These are phyloP conservation scores for Tragelaphus scriptus DNA, from an alignment of 2,113 vertebrate species.

Conservation along the genomic window DNA sequence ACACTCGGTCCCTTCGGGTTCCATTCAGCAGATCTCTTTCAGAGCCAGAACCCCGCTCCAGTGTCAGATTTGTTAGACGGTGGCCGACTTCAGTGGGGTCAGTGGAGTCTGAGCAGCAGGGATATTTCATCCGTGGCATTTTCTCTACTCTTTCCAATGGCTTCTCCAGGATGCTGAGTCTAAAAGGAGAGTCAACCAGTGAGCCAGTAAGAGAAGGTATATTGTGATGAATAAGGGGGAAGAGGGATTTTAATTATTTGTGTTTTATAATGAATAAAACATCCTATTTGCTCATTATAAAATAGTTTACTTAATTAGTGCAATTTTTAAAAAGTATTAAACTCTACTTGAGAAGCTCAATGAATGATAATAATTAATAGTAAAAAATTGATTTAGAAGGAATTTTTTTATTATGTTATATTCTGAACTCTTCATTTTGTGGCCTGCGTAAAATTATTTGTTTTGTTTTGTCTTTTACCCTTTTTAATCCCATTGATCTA, in stretches of 20 bases:
- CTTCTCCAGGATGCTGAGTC: conserved; percentile 75
- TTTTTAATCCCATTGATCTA: neutral
- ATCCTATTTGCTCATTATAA: conserved; percentile 21
- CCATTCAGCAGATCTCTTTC: conserved; percentile 82
- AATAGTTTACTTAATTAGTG: conserved; percentile 14
- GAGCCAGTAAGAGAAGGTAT: conserved; percentile 67
- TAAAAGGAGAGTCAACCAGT: conserved; percentile 71
- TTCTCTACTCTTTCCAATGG: conserved; percentile 81
- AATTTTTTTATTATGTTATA: conserved; percentile 9
- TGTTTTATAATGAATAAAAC: conserved; percentile 18
- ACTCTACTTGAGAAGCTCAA: neutral
- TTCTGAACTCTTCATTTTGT: neutral
- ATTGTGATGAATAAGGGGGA: conserved; percentile 21
- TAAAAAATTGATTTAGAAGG: neutral
- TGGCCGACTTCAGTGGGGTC: conserved; percentile 40
- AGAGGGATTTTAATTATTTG: conserved; percentile 40
- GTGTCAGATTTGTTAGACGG: neutral
- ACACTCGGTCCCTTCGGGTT: neutral
- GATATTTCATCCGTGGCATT: conserved; percentile 71
- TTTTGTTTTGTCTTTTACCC: neutral
- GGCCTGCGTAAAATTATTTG: neutral
- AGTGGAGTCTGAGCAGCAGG: conserved; percentile 66
- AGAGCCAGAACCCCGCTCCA: conserved; percentile 61
- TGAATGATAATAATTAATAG: conserved; percentile 1
- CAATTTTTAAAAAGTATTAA: neutral